Base-by-base conservation (phyloP, 1,140 invertebrate species). In the Lerema accius region DNA sequence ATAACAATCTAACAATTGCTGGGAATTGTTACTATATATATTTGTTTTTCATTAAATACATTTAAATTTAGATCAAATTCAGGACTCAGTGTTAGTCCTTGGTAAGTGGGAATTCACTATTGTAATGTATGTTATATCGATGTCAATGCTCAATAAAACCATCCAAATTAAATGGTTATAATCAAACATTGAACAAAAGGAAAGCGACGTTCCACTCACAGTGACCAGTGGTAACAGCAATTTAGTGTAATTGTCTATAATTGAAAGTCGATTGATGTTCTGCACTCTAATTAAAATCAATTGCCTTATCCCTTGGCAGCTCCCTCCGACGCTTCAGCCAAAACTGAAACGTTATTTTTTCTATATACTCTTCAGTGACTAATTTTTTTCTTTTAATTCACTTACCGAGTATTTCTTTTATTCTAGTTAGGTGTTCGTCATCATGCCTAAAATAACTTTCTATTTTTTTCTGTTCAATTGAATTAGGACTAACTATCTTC, bases 251-350 rank as follows among this genome's bases (percentile, higher is more conserved):
- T 73, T 63, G 53, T 59, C 55, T 69, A 69, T 81, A 80, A 82
- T 85, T 83, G 78, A 59, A 58, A 62, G 66, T 74, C 77, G 76
- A 80, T 84, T 79, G 71, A 65, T 68, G 63, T 69, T 49, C 67
- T 73, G 61, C 69, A 63, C 69, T 77, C 79, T 76, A 82, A 86
- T 86, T 81, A 82, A 78, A 80, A 67, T 50, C 80, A 84, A 83
- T 85, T 78, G 73, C 35, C 69, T 65, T 67, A 67, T 73, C 64
- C 69, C 67, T 71, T 67, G 58, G 61, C 32, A 62, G 28, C 59
- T 65, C 39, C 60, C 45, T n/a, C 51, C 39, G 28, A 67, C 28
- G 39, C 50, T 68, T 64, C 32, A 7, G 63, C 10, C 9, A 16
- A 49, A 37, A 40, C 13, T 46, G 1, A 37, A 37, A 37, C n/a